Evolutionary conservation across 2,888 invertebrate species (phyloP).

Genomic region (Cheilosia vernalis): DNA sequence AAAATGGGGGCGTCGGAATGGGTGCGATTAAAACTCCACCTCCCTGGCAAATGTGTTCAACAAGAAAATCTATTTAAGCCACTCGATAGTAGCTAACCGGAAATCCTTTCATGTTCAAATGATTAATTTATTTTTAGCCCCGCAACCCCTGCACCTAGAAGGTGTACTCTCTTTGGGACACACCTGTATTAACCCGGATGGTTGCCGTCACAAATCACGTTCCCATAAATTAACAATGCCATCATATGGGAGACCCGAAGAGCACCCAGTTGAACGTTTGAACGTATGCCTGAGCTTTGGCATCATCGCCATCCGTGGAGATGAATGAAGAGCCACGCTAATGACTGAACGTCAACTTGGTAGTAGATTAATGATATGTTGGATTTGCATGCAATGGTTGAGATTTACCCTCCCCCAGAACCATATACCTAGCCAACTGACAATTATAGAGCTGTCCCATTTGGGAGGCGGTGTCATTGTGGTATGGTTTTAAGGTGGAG

Average conservation of each 20-base stretch:
- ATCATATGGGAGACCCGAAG: background rate
- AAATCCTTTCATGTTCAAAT: slow-evolving; percentile 55
- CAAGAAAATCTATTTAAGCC: slow-evolving; percentile 47
- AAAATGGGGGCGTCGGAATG: background rate
- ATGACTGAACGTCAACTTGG: slow-evolving; percentile 55
- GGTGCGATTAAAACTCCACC: background rate
- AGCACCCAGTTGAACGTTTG: slow-evolving; percentile 1
- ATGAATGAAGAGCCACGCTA: slow-evolving; percentile 36
- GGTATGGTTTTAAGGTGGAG: too few species aligned
- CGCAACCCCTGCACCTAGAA: background rate
- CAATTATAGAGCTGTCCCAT: too few species aligned
- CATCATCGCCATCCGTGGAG: slow-evolving; percentile 19
- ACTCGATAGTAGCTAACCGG: slow-evolving; percentile 46
- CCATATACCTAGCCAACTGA: too few species aligned
- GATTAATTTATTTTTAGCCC: slow-evolving; percentile 44
- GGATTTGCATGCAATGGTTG: slow-evolving; percentile 43
- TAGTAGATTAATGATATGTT: slow-evolving; percentile 57
- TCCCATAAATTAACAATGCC: slow-evolving; percentile 16
- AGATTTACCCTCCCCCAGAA: background rate
- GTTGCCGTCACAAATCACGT: slow-evolving; percentile 36
- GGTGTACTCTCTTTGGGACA: background rate
- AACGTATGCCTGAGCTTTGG: too few species aligned
- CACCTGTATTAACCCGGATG: slow-evolving; percentile 18
- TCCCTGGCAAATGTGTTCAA: slow-evolving; percentile 22
- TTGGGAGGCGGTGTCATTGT: too few species aligned